phyloP scores from a whole-genome alignment of 2,113 vertebrate genomes.

The Megaleporinus macrocephalus region DNA sequence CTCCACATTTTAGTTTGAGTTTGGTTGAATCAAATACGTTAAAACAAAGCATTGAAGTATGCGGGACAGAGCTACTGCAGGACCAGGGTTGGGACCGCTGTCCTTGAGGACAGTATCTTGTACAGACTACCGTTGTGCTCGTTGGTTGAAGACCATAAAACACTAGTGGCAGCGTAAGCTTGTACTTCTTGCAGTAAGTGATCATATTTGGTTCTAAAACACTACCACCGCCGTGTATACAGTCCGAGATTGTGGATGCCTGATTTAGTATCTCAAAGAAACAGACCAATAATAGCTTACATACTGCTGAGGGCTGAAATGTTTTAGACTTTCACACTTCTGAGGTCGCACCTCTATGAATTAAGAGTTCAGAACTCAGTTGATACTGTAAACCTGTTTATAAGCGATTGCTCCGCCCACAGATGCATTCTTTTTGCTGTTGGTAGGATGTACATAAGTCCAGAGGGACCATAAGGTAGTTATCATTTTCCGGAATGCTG shows the following conservation, averaged over 20 bases:
- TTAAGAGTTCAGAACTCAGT: too few relatives aligned
- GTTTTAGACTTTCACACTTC: too few relatives aligned
- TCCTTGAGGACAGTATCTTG: not conserved
- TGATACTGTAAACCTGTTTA: too few relatives aligned
- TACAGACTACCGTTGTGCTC: not conserved
- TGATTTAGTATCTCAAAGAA: not conserved
- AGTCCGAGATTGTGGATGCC: too few relatives aligned
- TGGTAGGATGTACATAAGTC: too few relatives aligned
- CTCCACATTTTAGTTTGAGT: not conserved
- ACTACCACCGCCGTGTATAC: not conserved
- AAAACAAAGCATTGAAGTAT: not conserved
- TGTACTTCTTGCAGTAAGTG: not conserved
- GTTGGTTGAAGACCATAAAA: not conserved
- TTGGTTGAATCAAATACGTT: not conserved
- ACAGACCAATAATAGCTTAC: not conserved
- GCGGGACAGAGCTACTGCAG: not conserved
- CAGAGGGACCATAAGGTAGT: too few relatives aligned
- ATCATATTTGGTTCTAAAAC: too few relatives aligned
- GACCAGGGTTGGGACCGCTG: not conserved
- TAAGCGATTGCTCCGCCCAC: too few relatives aligned
- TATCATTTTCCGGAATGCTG: too few relatives aligned
- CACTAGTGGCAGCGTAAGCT: not conserved
- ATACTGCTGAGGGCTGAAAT: not conserved
- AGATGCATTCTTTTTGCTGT: too few relatives aligned
- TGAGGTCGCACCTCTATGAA: not conserved